These are phyloP conservation scores for Girardia tigrina DNA, from an alignment of 2,888 invertebrate genomes.

Conservation along the genomic window DNA sequence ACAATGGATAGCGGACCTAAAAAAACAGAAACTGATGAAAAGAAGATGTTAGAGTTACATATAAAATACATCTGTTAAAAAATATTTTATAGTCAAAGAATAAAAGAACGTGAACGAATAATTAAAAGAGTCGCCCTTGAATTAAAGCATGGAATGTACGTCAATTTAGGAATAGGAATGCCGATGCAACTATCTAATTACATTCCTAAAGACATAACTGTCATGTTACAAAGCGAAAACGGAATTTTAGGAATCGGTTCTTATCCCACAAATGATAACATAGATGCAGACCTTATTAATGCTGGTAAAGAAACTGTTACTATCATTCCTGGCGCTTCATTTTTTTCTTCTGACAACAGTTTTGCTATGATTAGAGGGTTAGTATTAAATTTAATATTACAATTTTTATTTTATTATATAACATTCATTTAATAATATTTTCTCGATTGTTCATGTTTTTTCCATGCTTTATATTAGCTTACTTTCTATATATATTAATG, in stretches of 20 bases:
- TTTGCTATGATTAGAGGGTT: slow-evolving; percentile 93
- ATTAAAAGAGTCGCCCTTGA: slow-evolving; percentile 81
- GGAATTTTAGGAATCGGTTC: slow-evolving; percentile 70
- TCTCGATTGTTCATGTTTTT: no score
- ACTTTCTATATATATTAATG: no score
- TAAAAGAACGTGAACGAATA: slow-evolving; percentile 58
- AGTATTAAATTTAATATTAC: neutral
- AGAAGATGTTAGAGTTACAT: neutral
- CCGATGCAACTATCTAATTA: slow-evolving; percentile 88
- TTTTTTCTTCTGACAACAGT: slow-evolving; percentile 85
- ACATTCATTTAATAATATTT: no score
- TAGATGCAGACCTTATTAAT: slow-evolving; percentile 79
- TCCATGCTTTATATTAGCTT: no score
- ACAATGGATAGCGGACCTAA: neutral
- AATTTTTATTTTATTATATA: neutral
- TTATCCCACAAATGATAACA: slow-evolving; percentile 26
- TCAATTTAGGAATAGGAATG: slow-evolving; percentile 70
- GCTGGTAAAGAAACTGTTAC: slow-evolving; percentile 98
- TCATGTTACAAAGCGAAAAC: slow-evolving; percentile 88
- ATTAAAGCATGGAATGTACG: slow-evolving; percentile 88
- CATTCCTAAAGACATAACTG: slow-evolving; percentile 67
- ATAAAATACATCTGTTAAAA: neutral
- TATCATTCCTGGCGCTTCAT: slow-evolving; percentile 71
- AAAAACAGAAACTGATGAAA: neutral
- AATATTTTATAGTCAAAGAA: neutral